Base-by-base conservation (phyloP, 2,797 vertebrate genomes). In the Mormyrops boulengeri region DNA sequence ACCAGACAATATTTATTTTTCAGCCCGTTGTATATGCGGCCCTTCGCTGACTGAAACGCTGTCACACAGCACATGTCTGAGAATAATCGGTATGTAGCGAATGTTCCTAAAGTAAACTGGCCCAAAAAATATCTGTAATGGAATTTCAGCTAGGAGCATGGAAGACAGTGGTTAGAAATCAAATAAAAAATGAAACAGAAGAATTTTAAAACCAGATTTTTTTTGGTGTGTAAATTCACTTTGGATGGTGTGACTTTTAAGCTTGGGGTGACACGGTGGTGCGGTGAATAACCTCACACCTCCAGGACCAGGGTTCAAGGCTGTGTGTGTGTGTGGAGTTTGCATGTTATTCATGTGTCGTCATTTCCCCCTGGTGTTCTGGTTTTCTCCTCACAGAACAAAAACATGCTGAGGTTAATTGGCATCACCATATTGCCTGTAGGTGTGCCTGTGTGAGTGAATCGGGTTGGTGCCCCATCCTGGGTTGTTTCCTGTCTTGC, bases 201-300 rank as follows among this genome's bases (percentile, higher is more conserved):
- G 90, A 57, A 77, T 88, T 90, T 91, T 88, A 92, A 93, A 92
- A 92, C 93, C 91, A 92, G 92, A 52, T 91, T 90, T 93, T 90
- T 89, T 60, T 60, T 17, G 17, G 4, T 90, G 90, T 87, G 91
- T 93, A 93, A 94, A 93, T 93, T 92, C 91, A 90, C 88, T 84
- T 73, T 91, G 94, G 94, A 95, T 94, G 94, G 93, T 89, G 90
- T 91, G 92, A 92, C 93, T 93, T 5, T 82, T 60, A n/a, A 7
- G 57, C n/a, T 62, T 22, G n/a, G 57, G 7, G 5, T 57, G 55
- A 7, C 17, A 8, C 19, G 5, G 1, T 60, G 19, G 19, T n/a
- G 19, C 6, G 0, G 19, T 22, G 4, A 1, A 1, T 57, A n/a
- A 4, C 55, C 55, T 57, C 5, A 12, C 0, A 52, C 57, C n/a